Base-by-base conservation (phyloP, 2,888 invertebrate genomes). In the Drosophila cyrtoloma region DNA sequence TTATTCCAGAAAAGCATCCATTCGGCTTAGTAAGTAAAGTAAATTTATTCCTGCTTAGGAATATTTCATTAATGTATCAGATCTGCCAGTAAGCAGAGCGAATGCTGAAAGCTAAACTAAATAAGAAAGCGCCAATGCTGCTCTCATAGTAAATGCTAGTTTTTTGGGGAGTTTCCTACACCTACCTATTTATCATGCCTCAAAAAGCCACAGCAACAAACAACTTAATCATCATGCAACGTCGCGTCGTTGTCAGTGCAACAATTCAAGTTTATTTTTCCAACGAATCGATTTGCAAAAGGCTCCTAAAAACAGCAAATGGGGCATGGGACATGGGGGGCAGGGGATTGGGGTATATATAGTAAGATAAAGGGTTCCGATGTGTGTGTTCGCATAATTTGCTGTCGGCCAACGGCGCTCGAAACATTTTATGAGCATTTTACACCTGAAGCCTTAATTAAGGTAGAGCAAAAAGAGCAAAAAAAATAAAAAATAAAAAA, bases 361-460 rank as follows among this genome's bases (percentile, higher is more conserved):
- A 33, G 44, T 44, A 44, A 22, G 22, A 44, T 22, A 22, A 39
- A 55, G 50, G 68, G 39, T 30, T 22, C 26, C 79, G 69, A 42
- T 77, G 78, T 87, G 79, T 79, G 86, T 75, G 79, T 77, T 72
- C 79, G 81, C 77, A 81, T 84, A 82, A 79, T 81, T 74, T 82
- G 59, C 58, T 59, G 59, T 73, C 50, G 44, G 66, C 32, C 72
- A 71, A 55, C 70, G 68, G 65, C 73, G 61, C 68, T 76, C 33
- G 57, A 53, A 58, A 53, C 69, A 77, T 79, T 90, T 83, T 85
- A 88, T 75, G 86, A 79, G 71, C 82, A 74, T 80, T 82, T 84
- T 89, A 84, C 89, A 87, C 87, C 82, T 87, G 89, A 87, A 79
- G 82, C 89, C 89, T 82, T 90, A 87, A 90, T 88, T 88, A 89